A percentile compares a stretch with the other conserved stretches of the same genome.
These are phyloP conservation scores for Cricetomys ansorgei DNA, from an alignment of 2,113 vertebrate genomes.

Conservation along the genomic window DNA sequence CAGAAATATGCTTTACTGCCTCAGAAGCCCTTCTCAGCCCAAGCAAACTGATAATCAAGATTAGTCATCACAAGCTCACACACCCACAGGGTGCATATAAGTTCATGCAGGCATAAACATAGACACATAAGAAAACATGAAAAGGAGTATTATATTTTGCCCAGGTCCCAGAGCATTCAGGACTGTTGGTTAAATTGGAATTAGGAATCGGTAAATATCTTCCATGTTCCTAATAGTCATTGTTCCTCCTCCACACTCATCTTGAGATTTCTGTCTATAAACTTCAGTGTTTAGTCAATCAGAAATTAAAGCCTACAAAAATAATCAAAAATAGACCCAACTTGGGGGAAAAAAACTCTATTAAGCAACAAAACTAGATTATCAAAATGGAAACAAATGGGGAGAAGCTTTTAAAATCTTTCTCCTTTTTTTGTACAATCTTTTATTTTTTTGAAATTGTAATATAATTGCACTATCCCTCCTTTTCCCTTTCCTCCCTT, in stretches of 20 bases:
- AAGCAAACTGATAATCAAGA: background rate
- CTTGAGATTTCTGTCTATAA: background rate
- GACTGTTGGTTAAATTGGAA: background rate
- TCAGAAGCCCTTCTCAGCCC: background rate
- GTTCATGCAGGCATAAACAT: background rate
- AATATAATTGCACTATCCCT: background rate
- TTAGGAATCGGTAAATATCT: constrained; percentile 18
- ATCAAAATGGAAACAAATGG: constrained; percentile 39
- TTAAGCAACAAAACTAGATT: constrained; percentile 20
- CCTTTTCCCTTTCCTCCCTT: background rate
- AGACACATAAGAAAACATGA: background rate
- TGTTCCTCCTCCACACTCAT: background rate
- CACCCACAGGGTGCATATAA: background rate
- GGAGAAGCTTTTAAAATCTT: background rate
- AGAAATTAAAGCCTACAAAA: constrained; percentile 35
- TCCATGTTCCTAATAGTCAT: background rate
- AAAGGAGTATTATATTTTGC: background rate
- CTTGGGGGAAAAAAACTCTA: background rate
- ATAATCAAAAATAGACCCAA: background rate
- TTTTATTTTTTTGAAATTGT: background rate
- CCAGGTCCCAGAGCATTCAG: background rate
- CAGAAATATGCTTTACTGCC: background rate
- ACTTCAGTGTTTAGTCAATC: constrained; percentile 34
- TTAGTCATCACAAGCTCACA: background rate
- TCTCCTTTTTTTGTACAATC: background rate